Percentiles rank a stretch among this genome's conserved stretches.
Evolutionary conservation across 2,888 invertebrate genomes (phyloP).

Genomic region (Calephelis perditalis): DNA sequence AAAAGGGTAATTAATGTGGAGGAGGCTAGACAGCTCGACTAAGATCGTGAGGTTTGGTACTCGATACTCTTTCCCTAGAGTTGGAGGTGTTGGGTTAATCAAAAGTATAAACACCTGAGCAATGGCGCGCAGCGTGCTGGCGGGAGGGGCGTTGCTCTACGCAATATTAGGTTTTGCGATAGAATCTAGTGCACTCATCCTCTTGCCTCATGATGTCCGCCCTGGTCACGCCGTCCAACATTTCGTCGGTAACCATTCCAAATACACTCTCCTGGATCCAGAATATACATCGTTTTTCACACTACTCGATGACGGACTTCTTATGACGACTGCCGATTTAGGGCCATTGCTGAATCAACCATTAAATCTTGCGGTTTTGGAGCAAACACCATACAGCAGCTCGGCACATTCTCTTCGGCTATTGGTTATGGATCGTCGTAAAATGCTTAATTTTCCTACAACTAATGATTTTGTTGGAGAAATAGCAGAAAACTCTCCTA

Average conservation of each 20-base stretch:
- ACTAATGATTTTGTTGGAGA: slow-evolving; percentile 82
- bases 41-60: too few species aligned
- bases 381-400: slow-evolving; percentile 88
- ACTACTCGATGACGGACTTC: slow-evolving; percentile 90
- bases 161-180: slow-evolving; percentile 47
- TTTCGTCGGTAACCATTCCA: slow-evolving; percentile 79
- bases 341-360: slow-evolving; percentile 89
- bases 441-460: slow-evolving; percentile 87
- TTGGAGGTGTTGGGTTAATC: slow-evolving; percentile 65
- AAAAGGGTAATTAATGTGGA: too few species aligned
- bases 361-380: slow-evolving; percentile 88
- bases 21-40: too few species aligned
- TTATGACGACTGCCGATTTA: slow-evolving; percentile 94
- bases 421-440: slow-evolving; percentile 88
- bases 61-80: slow-evolving; percentile 50
- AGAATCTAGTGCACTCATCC: slow-evolving; percentile 68
- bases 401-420: slow-evolving; percentile 88
- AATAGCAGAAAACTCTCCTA: slow-evolving; percentile 86
- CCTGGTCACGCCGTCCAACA: slow-evolving; percentile 93
- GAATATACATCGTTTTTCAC: slow-evolving; percentile 92
- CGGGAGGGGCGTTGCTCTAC: slow-evolving; percentile 61
- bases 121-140: slow-evolving; percentile 62
- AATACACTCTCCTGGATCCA: slow-evolving; percentile 82
- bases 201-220: slow-evolving; percentile 93
- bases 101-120: slow-evolving; percentile 38